These are phyloP conservation scores for Heliconius hermathena DNA, from an alignment of 1,140 invertebrate species.

Conservation along the genomic window DNA sequence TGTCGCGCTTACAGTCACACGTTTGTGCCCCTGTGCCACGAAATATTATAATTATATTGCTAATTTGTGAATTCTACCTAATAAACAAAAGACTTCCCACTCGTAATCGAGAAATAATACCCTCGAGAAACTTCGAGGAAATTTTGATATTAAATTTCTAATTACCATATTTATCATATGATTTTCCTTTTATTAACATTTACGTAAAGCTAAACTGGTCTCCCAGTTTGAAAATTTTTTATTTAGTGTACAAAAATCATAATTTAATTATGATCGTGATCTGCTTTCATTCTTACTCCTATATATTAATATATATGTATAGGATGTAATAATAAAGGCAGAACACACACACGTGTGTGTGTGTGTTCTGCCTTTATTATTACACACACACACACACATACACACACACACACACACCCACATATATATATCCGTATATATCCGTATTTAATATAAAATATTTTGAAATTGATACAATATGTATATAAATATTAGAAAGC, in stretches of 20 bases:
- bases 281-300: background rate
- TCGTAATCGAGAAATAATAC: conserved; percentile 4
- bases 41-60: background rate
- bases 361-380: too few species aligned
- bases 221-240: background rate
- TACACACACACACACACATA: too few species aligned
- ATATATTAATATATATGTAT: too few species aligned
- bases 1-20: too few species aligned
- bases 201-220: background rate
- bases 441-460: too few species aligned
- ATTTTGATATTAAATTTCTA: conserved; percentile 7
- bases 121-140: background rate
- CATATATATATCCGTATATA: too few species aligned
- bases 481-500: too few species aligned
- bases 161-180: background rate
- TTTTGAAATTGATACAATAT: too few species aligned
- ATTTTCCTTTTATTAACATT: conserved; percentile 9
- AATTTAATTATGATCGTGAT: background rate
- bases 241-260: conserved; percentile 6
- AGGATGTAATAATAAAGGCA: rapidly evolving
- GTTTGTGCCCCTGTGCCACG: too few species aligned
- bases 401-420: too few species aligned
- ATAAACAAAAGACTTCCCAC: background rate
- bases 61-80: background rate
- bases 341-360: too few species aligned